These are phyloP conservation scores for Micrasema longulum DNA, from an alignment of 1,140 invertebrate genomes.

Conservation along the genomic window DNA sequence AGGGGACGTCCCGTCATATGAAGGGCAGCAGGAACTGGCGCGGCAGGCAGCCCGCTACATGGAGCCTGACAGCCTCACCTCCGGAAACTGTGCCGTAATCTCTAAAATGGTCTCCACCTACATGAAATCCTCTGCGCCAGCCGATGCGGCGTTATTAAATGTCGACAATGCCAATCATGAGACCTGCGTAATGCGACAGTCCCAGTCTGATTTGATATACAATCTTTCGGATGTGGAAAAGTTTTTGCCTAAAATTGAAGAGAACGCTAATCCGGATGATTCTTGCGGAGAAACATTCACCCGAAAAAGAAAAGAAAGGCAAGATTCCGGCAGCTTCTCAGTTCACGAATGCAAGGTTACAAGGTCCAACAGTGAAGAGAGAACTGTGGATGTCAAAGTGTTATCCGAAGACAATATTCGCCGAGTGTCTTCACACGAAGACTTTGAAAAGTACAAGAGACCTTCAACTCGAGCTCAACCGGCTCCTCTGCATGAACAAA, in stretches of 20 bases:
- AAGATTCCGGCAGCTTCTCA: conserved; percentile 70
- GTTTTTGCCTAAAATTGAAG: conserved; percentile 43
- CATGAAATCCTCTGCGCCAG: conserved; percentile 19
- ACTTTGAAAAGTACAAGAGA: conserved; percentile 67
- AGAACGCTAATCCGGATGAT: conserved; percentile 35
- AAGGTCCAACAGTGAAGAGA: conserved; percentile 79
- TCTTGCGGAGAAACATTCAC: conserved; percentile 52
- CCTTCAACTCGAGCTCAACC: conserved; percentile 41
- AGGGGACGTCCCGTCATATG: conserved; percentile 29
- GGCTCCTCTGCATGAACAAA: conserved; percentile 64
- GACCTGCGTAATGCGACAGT: conserved; percentile 61
- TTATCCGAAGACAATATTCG: conserved; percentile 67
- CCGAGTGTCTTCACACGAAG: conserved; percentile 74
- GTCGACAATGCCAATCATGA: conserved; percentile 58
- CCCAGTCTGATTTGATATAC: conserved; percentile 57
- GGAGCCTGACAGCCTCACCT: conserved; percentile 21
- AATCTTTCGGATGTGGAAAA: conserved; percentile 50
- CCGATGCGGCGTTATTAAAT: conserved; percentile 8
- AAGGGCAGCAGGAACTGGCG: conserved; percentile 44
- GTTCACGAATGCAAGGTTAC: conserved; percentile 78
- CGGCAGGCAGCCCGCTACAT: conserved; percentile 45
- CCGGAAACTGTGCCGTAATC: conserved; percentile 39
- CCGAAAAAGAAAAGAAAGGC: conserved; percentile 82
- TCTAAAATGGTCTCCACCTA: conserved; percentile 44
- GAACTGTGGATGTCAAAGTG: conserved; percentile 59